Conservation (phyloP, 2,113 vertebrate genomes). For the Ceyx cyanopectus region DNA sequence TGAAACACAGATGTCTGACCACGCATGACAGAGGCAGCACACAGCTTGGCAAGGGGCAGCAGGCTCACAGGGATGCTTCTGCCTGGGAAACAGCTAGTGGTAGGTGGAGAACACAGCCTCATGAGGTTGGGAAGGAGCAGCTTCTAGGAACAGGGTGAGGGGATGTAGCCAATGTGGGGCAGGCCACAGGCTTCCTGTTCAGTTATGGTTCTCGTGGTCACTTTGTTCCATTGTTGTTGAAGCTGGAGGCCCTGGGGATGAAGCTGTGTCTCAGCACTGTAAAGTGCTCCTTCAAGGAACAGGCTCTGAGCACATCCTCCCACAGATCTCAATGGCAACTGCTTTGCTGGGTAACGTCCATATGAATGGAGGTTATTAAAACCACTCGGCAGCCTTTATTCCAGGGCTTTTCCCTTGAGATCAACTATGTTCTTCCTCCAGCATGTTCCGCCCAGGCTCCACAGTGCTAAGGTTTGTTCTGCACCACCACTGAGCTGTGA, state of each 20-base stretch:
- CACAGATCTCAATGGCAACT: background rate
- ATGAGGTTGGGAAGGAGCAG: background rate
- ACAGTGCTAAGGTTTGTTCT: background rate
- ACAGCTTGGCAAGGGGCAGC: background rate
- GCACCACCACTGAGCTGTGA: background rate
- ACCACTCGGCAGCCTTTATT: background rate
- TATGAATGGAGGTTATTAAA: constrained; percentile 9
- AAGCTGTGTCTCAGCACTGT: background rate
- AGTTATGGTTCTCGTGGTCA: background rate
- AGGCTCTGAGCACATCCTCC: accelerated
- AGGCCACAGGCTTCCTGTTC: background rate
- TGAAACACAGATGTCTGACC: constrained; percentile 28
- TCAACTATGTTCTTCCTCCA: background rate
- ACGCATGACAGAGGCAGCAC: background rate
- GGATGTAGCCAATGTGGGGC: accelerated
- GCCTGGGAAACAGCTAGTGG: background rate
- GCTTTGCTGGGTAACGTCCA: background rate
- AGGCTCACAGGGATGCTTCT: accelerated
- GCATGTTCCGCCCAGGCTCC: background rate
- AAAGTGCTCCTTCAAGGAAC: background rate
- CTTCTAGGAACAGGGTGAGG: background rate
- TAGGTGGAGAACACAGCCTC: background rate
- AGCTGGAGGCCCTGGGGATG: background rate
- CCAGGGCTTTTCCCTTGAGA: background rate
- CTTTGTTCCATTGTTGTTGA: constrained; percentile 45